Evolutionary conservation across 2,113 vertebrate genomes (phyloP), one percentile per base, ranked within the genome.

Genomic region (Pedetes capensis): DNA sequence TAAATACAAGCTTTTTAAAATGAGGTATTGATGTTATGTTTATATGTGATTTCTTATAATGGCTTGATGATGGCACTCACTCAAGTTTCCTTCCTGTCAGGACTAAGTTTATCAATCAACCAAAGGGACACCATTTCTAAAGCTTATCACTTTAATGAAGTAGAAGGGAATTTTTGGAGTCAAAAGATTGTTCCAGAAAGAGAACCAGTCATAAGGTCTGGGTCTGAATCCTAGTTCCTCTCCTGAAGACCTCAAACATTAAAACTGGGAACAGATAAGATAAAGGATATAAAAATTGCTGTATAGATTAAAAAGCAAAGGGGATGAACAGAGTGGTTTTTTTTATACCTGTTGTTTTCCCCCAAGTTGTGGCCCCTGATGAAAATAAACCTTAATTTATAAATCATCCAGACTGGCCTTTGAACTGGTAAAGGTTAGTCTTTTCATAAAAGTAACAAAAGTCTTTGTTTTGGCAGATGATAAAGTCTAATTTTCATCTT

Each of bases 21-120:
- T 94, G 89, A 97, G 69, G n/a, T 66, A 91, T 89, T 94, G 87
- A 91, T 91, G 87, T 93, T 91, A 88, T 94, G 92, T 74, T 94
- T 89, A 89, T 96, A 87, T 66, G 53, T 72, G 85, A 14, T 89
- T 94, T 96, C 37, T 96, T 79, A 94, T 94, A 93, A 91, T 93
- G 68, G 49, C 74, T 96, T 82, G 55, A 88, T 76, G 93, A 83
- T 95, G 74, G 32, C 69, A 86, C 42, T 86, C 69, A 72, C 93
- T 94, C 83, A 71, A 42, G 53, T 55, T 87, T 44, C 39, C 68
- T 91, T 95, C 63, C 83, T 78, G 37, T 82, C 59, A 86, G n/a
- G 61, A 44, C 57, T 85, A 69, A 87, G 83, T 89, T 81, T 95
- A 87, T 95, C 83, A 75, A 5, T 95, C 86, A 89, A 42, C 63